Conservation (phyloP, 2,888 invertebrate species). For the Doris montereyensis region DNA sequence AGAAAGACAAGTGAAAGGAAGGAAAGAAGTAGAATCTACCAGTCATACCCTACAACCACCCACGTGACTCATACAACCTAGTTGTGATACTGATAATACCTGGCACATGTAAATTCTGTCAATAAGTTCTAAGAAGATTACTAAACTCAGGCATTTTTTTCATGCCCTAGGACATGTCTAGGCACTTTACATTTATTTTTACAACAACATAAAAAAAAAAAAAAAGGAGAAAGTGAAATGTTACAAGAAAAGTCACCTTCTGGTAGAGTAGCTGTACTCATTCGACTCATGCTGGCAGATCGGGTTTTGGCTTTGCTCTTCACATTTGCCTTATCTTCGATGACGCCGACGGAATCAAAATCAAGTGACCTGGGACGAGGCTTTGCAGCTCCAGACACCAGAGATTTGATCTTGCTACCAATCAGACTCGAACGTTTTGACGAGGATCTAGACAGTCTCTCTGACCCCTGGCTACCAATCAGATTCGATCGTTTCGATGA, state of each 20-base stretch:
- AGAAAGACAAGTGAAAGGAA: no score
- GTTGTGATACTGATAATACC: no score
- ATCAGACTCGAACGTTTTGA: constrained; percentile 61
- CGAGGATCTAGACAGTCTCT: constrained; percentile 53
- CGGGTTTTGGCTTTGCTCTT: constrained; percentile 16
- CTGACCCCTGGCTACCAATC: constrained; percentile 50
- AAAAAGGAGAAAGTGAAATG: no score
- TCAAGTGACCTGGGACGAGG: constrained; percentile 63
- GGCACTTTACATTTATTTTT: no score
- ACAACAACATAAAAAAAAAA: no score
- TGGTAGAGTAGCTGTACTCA: constrained; percentile 58
- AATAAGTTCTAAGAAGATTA: no score
- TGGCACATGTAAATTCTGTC: no score
- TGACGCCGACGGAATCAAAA: constrained; percentile 57
- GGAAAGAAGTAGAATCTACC: no score
- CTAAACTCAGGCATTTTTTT: no score
- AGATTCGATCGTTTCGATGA: constrained; percentile 60
- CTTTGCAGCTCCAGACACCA: constrained; percentile 51
- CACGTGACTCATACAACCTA: no score
- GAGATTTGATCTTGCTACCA: constrained; percentile 58
- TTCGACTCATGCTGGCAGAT: constrained; percentile 47
- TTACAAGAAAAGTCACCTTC: constrained; percentile 40
- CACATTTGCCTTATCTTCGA: constrained; percentile 36
- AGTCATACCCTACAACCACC: no score
- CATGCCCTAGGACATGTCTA: no score